These are phyloP conservation scores for Epizoanthus scotinus DNA, from an alignment of 92 coral and sea anemone species.

Conservation along the genomic window DNA sequence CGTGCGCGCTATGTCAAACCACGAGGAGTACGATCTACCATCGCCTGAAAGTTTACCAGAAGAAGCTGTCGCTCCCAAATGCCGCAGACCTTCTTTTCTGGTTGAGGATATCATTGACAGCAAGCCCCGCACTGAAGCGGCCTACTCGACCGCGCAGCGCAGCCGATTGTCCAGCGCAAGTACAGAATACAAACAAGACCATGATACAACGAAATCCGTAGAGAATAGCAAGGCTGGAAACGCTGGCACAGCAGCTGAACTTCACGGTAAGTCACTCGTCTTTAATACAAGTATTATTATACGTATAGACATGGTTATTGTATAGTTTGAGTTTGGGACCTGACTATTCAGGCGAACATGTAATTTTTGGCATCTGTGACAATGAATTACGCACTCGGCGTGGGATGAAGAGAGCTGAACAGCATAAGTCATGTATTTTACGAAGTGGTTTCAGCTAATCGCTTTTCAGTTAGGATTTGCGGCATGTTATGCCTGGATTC, in stretches of 20 bases:
- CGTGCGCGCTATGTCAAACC: neutral
- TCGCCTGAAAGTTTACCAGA: conserved; percentile 4
- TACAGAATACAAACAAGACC: neutral
- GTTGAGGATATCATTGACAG: conserved; percentile 15
- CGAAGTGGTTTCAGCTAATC: no score
- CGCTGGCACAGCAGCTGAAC: neutral
- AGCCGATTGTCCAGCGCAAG: neutral
- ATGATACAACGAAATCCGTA: no score
- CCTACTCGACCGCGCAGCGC: neutral
- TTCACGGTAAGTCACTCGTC: neutral
- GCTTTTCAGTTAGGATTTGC: no score
- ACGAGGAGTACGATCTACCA: neutral
- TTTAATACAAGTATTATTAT: neutral
- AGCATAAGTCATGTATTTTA: no score
- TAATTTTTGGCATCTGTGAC: no score
- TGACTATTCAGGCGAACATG: no score
- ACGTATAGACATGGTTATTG: no score
- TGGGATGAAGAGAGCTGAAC: no score
- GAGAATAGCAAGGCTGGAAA: neutral
- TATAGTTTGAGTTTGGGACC: no score
- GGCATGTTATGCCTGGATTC: no score
- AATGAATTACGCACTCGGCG: no score
- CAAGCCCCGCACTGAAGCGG: conserved; percentile 5
- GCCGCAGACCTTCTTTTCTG: conserved; percentile 3
- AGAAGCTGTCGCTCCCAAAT: neutral